Evolutionary conservation across 2,113 vertebrate genomes (phyloP).

Genomic region (Vulpes vulpes): DNA sequence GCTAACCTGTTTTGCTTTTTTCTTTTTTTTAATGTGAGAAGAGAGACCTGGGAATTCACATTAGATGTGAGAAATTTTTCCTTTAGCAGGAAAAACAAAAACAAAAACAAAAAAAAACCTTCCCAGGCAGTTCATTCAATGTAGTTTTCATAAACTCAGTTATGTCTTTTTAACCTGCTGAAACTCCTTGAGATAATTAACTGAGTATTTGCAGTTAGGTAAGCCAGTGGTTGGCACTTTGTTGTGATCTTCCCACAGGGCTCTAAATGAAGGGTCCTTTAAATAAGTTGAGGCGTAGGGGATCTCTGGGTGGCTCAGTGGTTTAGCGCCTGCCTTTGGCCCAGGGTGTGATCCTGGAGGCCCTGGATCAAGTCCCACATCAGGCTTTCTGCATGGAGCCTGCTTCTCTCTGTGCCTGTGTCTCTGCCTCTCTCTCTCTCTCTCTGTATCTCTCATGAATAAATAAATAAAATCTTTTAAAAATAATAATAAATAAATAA

Average conservation of each 20-base stretch:
- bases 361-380: no score
- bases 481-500: background rate
- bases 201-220: slow-evolving; percentile 36
- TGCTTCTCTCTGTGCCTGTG: no score
- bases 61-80: slow-evolving; percentile 31
- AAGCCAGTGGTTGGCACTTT: background rate
- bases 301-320: no score
- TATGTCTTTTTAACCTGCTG: slow-evolving; percentile 26
- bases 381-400: no score
- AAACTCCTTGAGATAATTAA: slow-evolving; percentile 43
- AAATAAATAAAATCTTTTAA: no score
- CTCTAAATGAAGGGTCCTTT: background rate
- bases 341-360: no score
- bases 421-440: no score
- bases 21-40: slow-evolving; percentile 16
- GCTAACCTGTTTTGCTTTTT: slow-evolving; percentile 8
- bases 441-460: no score
- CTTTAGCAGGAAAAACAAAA: background rate
- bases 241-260: background rate
- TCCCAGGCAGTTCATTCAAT: background rate
- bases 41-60: slow-evolving; percentile 59
- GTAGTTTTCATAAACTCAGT: slow-evolving; percentile 11
- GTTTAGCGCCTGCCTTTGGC: no score
- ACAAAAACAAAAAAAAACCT: background rate
- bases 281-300: background rate